Evolutionary conservation across 2,888 invertebrate species (phyloP).

Genomic region (Lymantria monacha): DNA sequence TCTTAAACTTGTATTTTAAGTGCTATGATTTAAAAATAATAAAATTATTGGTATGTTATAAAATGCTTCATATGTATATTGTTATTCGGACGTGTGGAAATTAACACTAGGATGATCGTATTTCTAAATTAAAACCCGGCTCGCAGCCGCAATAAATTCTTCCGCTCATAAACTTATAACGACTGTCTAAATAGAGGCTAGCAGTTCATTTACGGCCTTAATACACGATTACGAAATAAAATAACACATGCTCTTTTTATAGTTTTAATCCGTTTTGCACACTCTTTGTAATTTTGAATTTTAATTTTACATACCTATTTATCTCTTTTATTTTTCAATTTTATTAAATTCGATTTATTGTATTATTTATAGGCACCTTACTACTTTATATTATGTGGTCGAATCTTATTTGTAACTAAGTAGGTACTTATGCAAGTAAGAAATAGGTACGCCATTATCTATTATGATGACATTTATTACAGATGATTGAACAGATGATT

Average conservation of each 20-base stretch:
- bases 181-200: conserved; percentile 78
- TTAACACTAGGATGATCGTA: conserved; percentile 70
- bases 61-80: conserved; percentile 12
- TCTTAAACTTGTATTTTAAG: conserved; percentile 11
- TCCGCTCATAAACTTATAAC: conserved; percentile 72
- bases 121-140: conserved; percentile 73
- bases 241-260: conserved; percentile 41
- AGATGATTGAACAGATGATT: too few relatives aligned
- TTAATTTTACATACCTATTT: not conserved
- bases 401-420: too few relatives aligned
- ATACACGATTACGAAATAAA: conserved; percentile 59
- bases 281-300: conserved; percentile 21
- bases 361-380: too few relatives aligned
- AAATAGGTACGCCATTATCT: too few relatives aligned
- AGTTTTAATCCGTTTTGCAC: conserved; percentile 46
- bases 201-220: conserved; percentile 66
- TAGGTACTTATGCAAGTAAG: too few relatives aligned
- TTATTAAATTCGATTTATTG: too few relatives aligned
- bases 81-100: conserved; percentile 59
- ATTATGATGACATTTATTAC: too few relatives aligned
- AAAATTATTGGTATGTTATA: conserved; percentile 25
- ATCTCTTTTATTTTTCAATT: not conserved
- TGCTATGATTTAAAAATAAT: conserved; percentile 26
- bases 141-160: conserved; percentile 69
- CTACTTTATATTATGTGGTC: too few relatives aligned